Evolutionary conservation across 2,797 vertebrate species (phyloP), one percentile per base, ranked within the genome.

Genomic region (Neosilurus hyrtlii): DNA sequence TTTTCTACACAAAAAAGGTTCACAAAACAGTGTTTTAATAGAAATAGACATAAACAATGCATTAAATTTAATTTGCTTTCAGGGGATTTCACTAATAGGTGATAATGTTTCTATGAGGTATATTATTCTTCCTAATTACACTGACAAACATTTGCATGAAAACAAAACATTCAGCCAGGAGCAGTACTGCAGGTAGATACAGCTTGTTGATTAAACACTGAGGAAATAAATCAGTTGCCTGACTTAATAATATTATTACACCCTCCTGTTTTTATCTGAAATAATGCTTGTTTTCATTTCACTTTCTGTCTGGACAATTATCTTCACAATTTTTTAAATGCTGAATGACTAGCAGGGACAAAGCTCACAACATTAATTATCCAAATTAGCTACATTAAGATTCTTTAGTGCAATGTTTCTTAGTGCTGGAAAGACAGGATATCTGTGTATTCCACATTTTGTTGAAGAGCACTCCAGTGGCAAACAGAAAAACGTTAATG

Each of bases 401-500:
- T 62, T 16, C 3, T 22, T 59, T n/a, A 18, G 9, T 35, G 1
- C 16, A 62, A 14, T 8, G 35, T 24, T 77, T 49, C 22, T 24
- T n/a, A 77, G 14, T 63, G 62, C 26, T 35, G 9, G 16, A 76
- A 76, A 26, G 37, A 51, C n/a, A 26, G 20, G 6, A 63, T 43
- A 24, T 24, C 9, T 18, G n/a, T 4, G 51, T 80, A 30, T 43
- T 76, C 12, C 20, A 43, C 35, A 9, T 61, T 37, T n/a, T 37
- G 24, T 61, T 20, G 10, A 75, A 75, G 2, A 59, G 26, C 20
- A n/a, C 6, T 43, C 35, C 30, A 76, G 0, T 59, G 72, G 18
- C 52, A 74, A 56, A 74, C 18, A 59, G 11, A 59, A 61, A n/a
- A n/a, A 37, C 6, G 4, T 22, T 75, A 59, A 79, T 83, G n/a